Percentiles rank a stretch among this genome's conserved stretches.
Evolutionary conservation across 2,113 vertebrate species (phyloP).

Genomic region (Myotis yumanensis): DNA sequence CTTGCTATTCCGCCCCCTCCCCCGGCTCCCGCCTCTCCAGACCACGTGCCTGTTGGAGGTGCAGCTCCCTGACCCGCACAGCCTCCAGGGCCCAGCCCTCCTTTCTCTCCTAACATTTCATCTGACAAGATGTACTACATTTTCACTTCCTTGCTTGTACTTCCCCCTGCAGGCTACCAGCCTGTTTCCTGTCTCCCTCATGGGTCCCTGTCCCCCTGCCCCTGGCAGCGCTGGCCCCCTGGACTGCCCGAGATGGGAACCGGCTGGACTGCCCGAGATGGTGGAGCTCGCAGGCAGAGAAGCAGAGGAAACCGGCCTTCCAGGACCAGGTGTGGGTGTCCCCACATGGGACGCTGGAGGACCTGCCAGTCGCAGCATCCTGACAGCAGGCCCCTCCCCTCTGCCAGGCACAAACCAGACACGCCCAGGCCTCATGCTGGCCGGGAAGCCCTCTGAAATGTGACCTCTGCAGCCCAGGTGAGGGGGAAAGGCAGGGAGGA

Average conservation of each 20-base stretch:
- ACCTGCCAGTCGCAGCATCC: neutral
- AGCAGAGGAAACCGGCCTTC: neutral
- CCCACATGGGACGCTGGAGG: neutral
- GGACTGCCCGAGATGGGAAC: neutral
- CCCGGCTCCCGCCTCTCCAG: neutral
- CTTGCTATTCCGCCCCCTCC: neutral
- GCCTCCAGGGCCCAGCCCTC: neutral
- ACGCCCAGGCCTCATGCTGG: neutral
- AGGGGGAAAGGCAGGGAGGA: neutral
- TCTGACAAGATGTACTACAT: too few relatives aligned
- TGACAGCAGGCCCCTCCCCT: neutral
- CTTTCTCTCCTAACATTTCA: neutral
- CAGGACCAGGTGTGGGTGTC: neutral
- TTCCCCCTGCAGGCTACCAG: too few relatives aligned
- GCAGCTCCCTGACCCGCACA: rapidly evolving
- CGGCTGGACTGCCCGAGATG: neutral
- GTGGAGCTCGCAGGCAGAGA: neutral
- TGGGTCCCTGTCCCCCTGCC: neutral
- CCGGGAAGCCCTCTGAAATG: rapidly evolving
- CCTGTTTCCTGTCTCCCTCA: neutral
- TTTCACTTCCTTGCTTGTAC: rapidly evolving
- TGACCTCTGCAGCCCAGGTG: neutral
- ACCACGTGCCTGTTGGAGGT: neutral
- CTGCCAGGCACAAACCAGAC: neutral
- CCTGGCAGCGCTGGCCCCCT: neutral